Evolutionary conservation across 2,113 vertebrate species (phyloP).

Genomic region (Struthidea cinerea): DNA sequence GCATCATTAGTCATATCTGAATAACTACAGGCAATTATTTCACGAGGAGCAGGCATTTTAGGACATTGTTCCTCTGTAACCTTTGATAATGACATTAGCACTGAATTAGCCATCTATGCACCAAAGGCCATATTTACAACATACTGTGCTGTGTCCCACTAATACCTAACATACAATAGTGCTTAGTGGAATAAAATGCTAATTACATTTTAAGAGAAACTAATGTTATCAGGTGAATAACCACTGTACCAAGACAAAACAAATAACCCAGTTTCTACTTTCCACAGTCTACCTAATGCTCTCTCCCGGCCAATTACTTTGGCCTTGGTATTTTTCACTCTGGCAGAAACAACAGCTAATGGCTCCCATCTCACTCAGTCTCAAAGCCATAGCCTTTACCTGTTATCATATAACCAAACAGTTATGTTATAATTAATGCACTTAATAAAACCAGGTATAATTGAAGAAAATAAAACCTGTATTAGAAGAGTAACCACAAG

Average conservation of each 20-base stretch:
- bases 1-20: background rate
- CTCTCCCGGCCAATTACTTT: background rate
- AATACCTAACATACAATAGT: background rate
- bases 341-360: background rate
- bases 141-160: background rate
- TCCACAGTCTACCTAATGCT: background rate
- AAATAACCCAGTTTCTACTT: constrained; percentile 14
- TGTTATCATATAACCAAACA: background rate
- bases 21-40: background rate
- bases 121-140: background rate
- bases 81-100: constrained; percentile 39
- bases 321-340: constrained; percentile 9
- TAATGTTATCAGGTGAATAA: constrained; percentile 2
- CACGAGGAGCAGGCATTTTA: background rate
- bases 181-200: constrained; percentile 14
- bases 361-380: background rate
- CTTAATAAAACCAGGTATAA: background rate
- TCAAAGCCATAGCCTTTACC: background rate
- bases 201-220: constrained; percentile 23
- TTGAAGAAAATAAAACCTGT: background rate
- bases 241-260: background rate
- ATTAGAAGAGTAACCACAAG: background rate
- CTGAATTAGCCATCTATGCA: constrained; percentile 1
- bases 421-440: background rate
- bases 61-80: background rate